Base-by-base conservation (phyloP, 2,888 invertebrate species). In the Phalera bucephala region DNA sequence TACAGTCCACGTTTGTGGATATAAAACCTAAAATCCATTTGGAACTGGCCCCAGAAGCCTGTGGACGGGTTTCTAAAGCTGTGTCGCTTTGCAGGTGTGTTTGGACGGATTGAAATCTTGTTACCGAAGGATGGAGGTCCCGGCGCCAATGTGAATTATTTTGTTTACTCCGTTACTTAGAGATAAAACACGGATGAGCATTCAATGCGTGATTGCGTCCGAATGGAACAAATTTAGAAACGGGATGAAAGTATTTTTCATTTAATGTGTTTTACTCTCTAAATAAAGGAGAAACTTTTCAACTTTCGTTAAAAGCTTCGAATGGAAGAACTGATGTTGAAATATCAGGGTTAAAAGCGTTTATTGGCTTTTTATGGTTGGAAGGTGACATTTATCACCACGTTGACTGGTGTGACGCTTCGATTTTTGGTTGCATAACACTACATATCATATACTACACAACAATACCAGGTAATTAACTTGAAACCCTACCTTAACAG, bases 11-110 rank as follows among this genome's bases (percentile, higher is more conserved):
- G 51, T 57, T 57, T 56, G 44, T 48, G 50, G 50, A 55, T 53
- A 45, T 51, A 28, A 61, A 55, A 57, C 42, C 43, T 35, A 35
- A 70, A 73, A 64, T 64, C 72, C 72, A 69, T 68, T 66, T 64
- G 57, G 34, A 61, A 64, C 64, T 76, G 65, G 65, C 40, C 31
- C 21, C 31, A 22, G 47, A 41, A 51, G 43, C 49, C 45, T 46
- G 44, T 47, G 35, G 35, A 52, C 38, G 32, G 46, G 45, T 44
- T 61, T 52, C 41, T 33, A 45, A 47, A 54, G 52, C 28, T 45
- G 41, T 52, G 53, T 53, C 32, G 59, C 69, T 73, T 71, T 56
- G 49, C 58, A 57, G 50, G 45, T 67, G 64, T 65, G 51, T 53
- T 44, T 58, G 34, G 34, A 31, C 33, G 36, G 53, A 47, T 52